Evolutionary conservation across 2,888 invertebrate genomes (phyloP), one percentile per base, ranked within the genome.

Genomic region (Dascillus cervinus): DNA sequence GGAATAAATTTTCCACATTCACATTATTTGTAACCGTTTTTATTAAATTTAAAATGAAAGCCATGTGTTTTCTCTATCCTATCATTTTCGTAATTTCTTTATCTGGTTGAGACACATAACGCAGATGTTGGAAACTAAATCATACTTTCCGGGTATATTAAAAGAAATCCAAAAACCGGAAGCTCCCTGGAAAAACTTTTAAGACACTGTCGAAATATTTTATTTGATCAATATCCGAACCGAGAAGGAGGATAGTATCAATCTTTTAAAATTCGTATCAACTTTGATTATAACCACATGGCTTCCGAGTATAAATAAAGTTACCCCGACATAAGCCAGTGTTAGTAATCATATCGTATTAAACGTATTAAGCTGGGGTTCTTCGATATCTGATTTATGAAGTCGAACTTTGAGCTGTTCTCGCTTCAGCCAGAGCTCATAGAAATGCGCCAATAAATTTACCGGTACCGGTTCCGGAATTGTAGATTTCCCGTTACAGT

Each of bases 401-500:
- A 52, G 47, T 53, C 28, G 5, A 14, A 32, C 36, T 33, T 39
- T 39, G 44, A 51, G 47, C 51, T 52, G 55, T 55, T 50, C 49
- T 48, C 56, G 55, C 54, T 37, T 43, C 41, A 29, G 33, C 43
- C 37, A 35, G 33, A 26, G 32, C 41, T 52, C 52, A 55, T 54
- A 52, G 52, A 56, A 58, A 55, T 56, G 53, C 53, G 46, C 46
- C 54, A 50, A 57, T 57, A 60, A 58, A 60, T 60, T 47, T 40
- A 43, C 40, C 38, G 38, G 38, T 42, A 39, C 47, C 39, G 41
- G 45, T 45, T 46, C 50, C 44, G 50, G 55, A 58, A 56, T 58
- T 57, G 59, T 56, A 58, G 55, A 61, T 58, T 59, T 55, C 49
- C 56, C 52, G 50, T 53, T 59, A 56, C 58, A 56, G 52, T 61